Conservation (phyloP, 2,113 vertebrate species). For the Ceyx cyanopectus region DNA sequence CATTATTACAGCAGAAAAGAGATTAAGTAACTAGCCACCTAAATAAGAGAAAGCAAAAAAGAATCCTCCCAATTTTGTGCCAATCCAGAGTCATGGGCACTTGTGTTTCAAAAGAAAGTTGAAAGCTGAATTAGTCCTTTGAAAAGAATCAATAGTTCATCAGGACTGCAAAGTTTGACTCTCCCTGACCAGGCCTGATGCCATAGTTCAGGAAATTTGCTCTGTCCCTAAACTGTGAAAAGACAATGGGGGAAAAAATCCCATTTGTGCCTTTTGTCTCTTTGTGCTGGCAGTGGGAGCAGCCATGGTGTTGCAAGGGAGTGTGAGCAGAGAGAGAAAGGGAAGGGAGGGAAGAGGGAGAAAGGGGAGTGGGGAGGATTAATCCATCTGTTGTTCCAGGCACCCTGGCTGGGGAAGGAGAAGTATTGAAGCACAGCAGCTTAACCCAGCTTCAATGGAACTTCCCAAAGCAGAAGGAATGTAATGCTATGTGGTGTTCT, state of each 20-base stretch:
- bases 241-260: constrained; percentile 12
- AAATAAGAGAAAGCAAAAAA: constrained; percentile 46
- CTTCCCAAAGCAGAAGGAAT: constrained; percentile 79
- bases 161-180: constrained; percentile 59
- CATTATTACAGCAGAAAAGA: neutral
- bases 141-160: constrained; percentile 68
- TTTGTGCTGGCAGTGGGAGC: constrained; percentile 49
- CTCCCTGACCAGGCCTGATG: constrained; percentile 19
- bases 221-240: constrained; percentile 14
- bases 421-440: constrained; percentile 83
- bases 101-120: constrained; percentile 44
- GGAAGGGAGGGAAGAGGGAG: neutral
- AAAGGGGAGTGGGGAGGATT: constrained; percentile 62
- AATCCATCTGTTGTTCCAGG: constrained; percentile 78
- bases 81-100: constrained; percentile 10
- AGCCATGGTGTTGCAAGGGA: neutral
- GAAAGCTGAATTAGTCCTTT: constrained; percentile 64
- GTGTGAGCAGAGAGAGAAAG: neutral
- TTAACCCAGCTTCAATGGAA: constrained; percentile 83
- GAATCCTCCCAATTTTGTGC: neutral
- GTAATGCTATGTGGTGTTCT: constrained; percentile 79
- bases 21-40: constrained; percentile 7
- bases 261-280: constrained; percentile 51
- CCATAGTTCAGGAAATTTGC: constrained; percentile 38
- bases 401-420: constrained; percentile 78